Base-by-base conservation (phyloP, 2,888 invertebrate genomes). In the Melinopterus prodromus region DNA sequence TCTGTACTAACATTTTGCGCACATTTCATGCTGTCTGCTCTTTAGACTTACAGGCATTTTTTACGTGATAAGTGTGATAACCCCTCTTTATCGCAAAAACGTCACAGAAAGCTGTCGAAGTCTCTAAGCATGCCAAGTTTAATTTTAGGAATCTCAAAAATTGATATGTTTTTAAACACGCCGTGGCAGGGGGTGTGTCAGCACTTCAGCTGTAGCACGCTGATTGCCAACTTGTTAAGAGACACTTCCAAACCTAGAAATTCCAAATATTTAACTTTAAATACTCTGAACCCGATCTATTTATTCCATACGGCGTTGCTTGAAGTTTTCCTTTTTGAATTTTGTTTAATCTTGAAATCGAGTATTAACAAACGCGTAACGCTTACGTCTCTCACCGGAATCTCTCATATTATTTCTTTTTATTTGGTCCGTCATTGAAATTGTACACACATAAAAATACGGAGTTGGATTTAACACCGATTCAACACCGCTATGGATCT, bases 171-270 rank as follows among this genome's bases (percentile, higher is more conserved):
- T 53, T 53, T 53, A 53, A 53, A 53, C 53, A 53, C 9, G 53
- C 53, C 12, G 5, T 53, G 53, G 53, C 53, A 9, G 53, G 7
- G 53, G 53, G 53, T 53, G 53, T 53, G 53, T 53, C 53, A 53
- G 12, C 53, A 53, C 53, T 53, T 53, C 26, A 53, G 12, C 53
- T 12, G 53, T 53, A 53, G 5, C 53, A 2, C 53, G 53, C 12
- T 53, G 53, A 53, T 53, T 53, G 53, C 53, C 53, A 53, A 53
- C 53, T 53, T 53, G 53, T 53, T 53, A 53, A 53, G 53, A 53
- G 53, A 53, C 53, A 53, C 53, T 3, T 53, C 5, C 53, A 6
- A 26, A 26, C 26, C 26, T 26, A 26, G 26, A 53, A 53, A 53
- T 53, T 53, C 53, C 53, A 53, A 53, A 53, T 53, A 53, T 53